Conservation (phyloP, 2,888 invertebrate species). For the Mechanitis mazaeus region DNA sequence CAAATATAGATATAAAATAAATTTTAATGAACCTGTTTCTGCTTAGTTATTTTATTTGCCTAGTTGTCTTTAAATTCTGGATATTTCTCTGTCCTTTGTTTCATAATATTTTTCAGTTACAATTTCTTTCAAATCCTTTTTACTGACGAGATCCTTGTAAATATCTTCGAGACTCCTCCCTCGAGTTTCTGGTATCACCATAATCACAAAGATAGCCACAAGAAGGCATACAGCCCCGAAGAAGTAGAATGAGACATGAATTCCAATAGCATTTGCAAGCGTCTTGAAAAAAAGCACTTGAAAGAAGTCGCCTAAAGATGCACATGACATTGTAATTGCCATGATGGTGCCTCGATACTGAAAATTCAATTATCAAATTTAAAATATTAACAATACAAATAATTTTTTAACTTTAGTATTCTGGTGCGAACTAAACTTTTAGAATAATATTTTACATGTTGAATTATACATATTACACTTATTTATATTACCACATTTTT, state of each 20-base stretch:
- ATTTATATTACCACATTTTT: not conserved
- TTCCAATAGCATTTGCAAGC: conserved; percentile 45
- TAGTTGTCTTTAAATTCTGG: not conserved
- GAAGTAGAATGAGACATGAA: conserved; percentile 52
- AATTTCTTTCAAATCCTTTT: conserved; percentile 4
- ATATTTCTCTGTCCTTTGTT: not conserved
- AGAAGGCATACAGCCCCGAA: conserved; percentile 48
- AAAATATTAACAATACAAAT: not conserved
- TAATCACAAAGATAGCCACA: conserved; percentile 42
- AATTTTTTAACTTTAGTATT: not conserved
- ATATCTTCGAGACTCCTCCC: conserved; percentile 50
- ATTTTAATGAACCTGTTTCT: too few species aligned
- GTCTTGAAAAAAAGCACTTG: conserved; percentile 62
- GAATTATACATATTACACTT: not conserved
- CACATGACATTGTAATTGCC: conserved; percentile 51
- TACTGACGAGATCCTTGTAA: conserved; percentile 39
- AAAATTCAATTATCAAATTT: conserved; percentile 26
- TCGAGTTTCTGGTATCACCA: conserved; percentile 56
- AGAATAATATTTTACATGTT: too few species aligned
- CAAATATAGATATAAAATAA: too few species aligned
- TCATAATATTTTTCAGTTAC: not conserved
- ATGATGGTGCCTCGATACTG: conserved; percentile 60
- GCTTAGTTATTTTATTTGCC: not conserved
- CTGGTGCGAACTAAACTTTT: too few species aligned
- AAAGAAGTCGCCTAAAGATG: conserved; percentile 46